Conservation (phyloP, 2,888 invertebrate species). For the Antitype chi region DNA sequence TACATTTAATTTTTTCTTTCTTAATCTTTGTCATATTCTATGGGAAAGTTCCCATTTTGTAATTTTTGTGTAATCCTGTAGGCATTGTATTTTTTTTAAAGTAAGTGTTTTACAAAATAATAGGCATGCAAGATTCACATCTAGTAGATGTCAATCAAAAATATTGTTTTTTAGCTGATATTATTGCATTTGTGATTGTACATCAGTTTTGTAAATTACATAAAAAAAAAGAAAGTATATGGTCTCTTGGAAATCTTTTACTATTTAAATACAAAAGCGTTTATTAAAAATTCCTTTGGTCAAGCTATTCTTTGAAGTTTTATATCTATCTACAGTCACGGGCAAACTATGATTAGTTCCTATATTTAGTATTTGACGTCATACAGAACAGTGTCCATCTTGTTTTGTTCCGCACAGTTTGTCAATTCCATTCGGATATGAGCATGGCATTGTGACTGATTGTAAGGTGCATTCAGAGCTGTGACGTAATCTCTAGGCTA, state of each 20-base stretch:
- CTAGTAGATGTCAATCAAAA: too few species aligned
- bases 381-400: conserved; percentile 37
- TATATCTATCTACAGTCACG: conserved; percentile 51
- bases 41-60: too few species aligned
- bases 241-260: conserved; percentile 41
- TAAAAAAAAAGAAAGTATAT: too few species aligned
- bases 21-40: too few species aligned
- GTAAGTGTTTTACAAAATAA: too few species aligned
- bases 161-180: too few species aligned
- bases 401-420: conserved; percentile 54
- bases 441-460: conserved; percentile 35
- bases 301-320: conserved; percentile 41
- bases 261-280: conserved; percentile 26
- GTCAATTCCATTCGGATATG: conserved; percentile 39
- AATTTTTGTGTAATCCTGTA: too few species aligned
- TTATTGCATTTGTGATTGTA: too few species aligned
- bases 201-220: too few species aligned
- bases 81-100: too few species aligned
- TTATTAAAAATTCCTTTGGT: conserved; percentile 29
- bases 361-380: conserved; percentile 49
- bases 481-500: conserved; percentile 52
- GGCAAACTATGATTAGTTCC: conserved; percentile 43
- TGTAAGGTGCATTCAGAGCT: conserved; percentile 46
- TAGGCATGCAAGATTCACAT: too few species aligned
- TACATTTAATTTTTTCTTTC: too few species aligned